phyloP scores from a whole-genome alignment of 2,113 vertebrate genomes.

The Cebidichthys violaceus region DNA sequence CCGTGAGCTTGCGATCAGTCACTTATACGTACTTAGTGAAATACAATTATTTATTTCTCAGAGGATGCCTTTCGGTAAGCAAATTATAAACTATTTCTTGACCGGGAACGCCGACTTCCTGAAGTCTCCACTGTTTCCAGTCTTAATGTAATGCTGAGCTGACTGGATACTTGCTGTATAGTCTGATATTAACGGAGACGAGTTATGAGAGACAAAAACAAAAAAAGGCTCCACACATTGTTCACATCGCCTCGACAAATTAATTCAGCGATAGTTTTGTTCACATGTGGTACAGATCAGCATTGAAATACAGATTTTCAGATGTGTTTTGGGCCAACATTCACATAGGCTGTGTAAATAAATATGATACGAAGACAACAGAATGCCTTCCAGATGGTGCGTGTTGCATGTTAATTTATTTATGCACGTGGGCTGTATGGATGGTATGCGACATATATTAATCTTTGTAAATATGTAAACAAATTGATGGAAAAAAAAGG shows the following conservation, averaged over 20 bases:
- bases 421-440: background rate
- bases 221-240: background rate
- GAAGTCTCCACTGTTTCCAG: background rate
- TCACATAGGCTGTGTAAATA: slow-evolving; percentile 5
- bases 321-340: background rate
- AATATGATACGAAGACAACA: background rate
- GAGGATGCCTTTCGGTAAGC: background rate
- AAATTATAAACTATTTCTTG: background rate
- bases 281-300: slow-evolving; percentile 4
- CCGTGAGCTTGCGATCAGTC: background rate
- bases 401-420: background rate
- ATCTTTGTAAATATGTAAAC: background rate
- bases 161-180: background rate
- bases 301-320: background rate
- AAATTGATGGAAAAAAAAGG: background rate
- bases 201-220: background rate
- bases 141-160: background rate
- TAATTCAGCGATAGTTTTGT: background rate
- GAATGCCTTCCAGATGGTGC: slow-evolving; percentile 5
- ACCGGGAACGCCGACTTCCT: background rate
- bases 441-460: background rate
- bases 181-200: no score
- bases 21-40: background rate
- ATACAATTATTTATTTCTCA: background rate
- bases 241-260: background rate